These are phyloP conservation scores for Panthera tigris DNA, from an alignment of 2,113 vertebrate species.

Conservation along the genomic window DNA sequence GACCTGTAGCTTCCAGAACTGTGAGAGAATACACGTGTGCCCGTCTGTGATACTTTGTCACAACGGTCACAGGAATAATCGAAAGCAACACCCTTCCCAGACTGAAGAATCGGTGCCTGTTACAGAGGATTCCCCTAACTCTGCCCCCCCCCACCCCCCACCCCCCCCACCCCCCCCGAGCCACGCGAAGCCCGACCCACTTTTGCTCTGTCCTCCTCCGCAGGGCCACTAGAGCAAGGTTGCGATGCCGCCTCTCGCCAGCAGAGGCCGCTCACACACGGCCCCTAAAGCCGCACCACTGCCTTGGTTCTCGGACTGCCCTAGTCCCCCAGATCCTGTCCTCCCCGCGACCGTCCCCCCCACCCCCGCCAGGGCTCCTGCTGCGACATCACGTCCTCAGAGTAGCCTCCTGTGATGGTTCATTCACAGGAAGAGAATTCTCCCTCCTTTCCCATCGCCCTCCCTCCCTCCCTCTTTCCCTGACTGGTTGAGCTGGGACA, in stretches of 20 bases:
- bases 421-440: background rate
- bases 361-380: background rate
- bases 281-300: rapidly evolving
- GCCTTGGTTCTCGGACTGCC: no score
- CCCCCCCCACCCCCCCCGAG: rapidly evolving
- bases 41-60: background rate
- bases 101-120: background rate
- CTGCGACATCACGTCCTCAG: background rate
- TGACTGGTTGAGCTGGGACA: background rate
- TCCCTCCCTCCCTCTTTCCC: background rate
- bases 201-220: no score
- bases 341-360: background rate
- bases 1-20: background rate
- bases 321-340: rapidly evolving
- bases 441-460: no score
- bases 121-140: background rate
- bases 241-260: background rate
- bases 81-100: background rate
- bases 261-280: background rate
- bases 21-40: background rate
- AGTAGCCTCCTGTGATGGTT: background rate
- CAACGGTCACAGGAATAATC: background rate
- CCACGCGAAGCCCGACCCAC: background rate
- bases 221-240: background rate
- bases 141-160: rapidly evolving